Conservation (phyloP, 2,113 vertebrate species). For the Columba janthina region DNA sequence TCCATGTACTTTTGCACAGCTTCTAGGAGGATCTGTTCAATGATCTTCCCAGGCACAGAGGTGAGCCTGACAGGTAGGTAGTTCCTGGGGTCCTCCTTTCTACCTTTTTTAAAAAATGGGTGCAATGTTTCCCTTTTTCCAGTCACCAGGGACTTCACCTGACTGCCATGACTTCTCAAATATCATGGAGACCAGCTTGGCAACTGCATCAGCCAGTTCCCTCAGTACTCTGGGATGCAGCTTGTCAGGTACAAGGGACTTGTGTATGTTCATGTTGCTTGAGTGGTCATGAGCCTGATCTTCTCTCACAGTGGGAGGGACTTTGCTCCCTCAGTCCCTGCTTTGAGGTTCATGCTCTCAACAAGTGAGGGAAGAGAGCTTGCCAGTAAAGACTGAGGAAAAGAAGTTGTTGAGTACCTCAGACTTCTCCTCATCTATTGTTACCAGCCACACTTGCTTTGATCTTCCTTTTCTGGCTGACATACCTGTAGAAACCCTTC, state of each 20-base stretch:
- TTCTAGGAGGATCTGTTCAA: neutral
- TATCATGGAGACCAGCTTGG: neutral
- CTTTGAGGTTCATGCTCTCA: neutral
- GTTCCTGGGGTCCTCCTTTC: neutral
- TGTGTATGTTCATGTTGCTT: neutral
- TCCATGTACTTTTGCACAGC: no score
- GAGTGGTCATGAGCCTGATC: neutral
- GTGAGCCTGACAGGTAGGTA: neutral
- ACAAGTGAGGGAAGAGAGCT: neutral
- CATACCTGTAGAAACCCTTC: no score
- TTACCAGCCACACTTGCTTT: neutral
- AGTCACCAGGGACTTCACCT: neutral
- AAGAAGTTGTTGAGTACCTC: neutral
- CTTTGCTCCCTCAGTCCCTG: neutral
- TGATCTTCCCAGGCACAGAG: neutral
- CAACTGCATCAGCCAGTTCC: neutral
- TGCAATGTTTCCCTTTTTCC: neutral
- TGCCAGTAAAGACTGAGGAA: neutral
- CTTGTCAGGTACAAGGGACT: neutral
- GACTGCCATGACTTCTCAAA: neutral
- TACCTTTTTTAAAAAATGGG: neutral
- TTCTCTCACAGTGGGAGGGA: no score
- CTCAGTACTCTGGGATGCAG: neutral
- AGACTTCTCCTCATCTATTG: neutral
- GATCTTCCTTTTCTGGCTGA: neutral